These are phyloP conservation scores for Gallinago undulata DNA, from an alignment of 2,113 vertebrate species.

Conservation along the genomic window DNA sequence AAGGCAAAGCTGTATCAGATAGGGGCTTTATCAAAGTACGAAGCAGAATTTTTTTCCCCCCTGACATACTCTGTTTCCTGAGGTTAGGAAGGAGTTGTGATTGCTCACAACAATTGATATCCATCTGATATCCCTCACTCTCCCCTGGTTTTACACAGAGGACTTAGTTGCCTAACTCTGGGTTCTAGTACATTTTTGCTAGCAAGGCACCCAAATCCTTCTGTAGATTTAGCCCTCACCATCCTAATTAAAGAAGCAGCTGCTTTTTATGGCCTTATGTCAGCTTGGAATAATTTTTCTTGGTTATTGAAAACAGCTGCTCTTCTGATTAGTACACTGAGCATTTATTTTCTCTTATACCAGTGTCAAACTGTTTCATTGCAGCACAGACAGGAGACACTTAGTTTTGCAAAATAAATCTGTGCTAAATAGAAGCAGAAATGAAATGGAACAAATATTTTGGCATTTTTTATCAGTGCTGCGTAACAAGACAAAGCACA, in stretches of 20 bases:
- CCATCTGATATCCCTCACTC: neutral
- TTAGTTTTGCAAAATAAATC: neutral
- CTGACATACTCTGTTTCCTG: neutral
- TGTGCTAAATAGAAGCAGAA: neutral
- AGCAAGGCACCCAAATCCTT: neutral
- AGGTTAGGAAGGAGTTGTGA: neutral
- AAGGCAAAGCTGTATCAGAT: neutral
- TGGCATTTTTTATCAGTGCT: neutral
- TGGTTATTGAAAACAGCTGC: neutral
- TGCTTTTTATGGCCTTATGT: neutral
- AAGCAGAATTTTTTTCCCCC: neutral
- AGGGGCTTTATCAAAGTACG: neutral
- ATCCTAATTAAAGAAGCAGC: neutral
- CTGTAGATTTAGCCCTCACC: neutral
- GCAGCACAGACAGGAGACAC: neutral
- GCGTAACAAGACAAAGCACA: neutral
- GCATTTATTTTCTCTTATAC: neutral
- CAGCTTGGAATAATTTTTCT: neutral
- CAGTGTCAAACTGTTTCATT: neutral
- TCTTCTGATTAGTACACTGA: neutral
- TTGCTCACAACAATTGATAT: too few relatives aligned
- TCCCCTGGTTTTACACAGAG: neutral
- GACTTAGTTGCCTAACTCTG: neutral
- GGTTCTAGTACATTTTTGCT: neutral
- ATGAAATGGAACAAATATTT: neutral